phyloP scores from a whole-genome alignment of 2,888 invertebrate species.

The Nasonia oneida region DNA sequence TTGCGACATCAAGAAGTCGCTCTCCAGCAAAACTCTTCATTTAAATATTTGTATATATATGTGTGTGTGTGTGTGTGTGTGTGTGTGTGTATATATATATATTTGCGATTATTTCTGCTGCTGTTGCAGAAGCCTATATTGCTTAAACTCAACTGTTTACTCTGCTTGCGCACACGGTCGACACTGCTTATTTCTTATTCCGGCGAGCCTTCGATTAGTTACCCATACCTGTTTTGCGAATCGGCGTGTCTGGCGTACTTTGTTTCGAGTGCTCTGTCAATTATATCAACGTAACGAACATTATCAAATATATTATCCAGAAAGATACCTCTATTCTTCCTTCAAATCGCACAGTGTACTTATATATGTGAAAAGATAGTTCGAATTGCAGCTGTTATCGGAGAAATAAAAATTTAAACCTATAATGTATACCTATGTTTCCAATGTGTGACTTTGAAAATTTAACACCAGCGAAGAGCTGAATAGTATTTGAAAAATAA shows the following conservation, averaged over 20 bases:
- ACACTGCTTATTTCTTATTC: too few species aligned
- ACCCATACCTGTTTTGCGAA: neutral
- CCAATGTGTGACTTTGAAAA: neutral
- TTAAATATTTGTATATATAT: conserved; percentile 44
- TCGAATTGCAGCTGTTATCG: neutral
- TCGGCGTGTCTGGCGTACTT: neutral
- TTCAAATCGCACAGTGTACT: neutral
- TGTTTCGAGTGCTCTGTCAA: conserved; percentile 50
- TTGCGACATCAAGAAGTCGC: conserved; percentile 55
- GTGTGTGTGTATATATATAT: neutral
- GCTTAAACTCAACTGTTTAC: too few species aligned
- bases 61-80: neutral
- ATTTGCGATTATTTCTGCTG: conserved; percentile 26
- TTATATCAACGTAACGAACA: conserved; percentile 44
- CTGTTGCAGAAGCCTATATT: neutral
- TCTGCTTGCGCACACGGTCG: too few species aligned
- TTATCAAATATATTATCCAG: neutral
- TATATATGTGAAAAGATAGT: neutral
- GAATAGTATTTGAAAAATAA: too few species aligned
- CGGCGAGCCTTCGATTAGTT: too few species aligned
- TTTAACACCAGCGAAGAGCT: neutral
- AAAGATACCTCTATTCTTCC: neutral
- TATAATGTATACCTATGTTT: neutral
- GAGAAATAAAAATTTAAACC: neutral
- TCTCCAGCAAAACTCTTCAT: conserved; percentile 46